Conservation (phyloP, 2,797 vertebrate species). For the Sphaeramia orbicularis region DNA sequence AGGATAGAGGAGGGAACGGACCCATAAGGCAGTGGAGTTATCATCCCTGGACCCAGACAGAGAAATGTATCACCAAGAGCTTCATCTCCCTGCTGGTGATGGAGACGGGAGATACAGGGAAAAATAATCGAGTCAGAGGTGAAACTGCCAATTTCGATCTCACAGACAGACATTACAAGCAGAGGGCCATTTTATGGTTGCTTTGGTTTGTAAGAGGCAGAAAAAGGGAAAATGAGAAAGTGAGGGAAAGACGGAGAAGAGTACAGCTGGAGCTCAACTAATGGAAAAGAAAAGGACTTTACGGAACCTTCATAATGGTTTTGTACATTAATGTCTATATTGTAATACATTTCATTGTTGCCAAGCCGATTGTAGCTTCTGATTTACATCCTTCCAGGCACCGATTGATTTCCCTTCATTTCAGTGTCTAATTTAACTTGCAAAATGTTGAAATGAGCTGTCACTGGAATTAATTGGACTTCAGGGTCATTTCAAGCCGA, state of each 20-base stretch:
- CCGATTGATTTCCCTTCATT: slow-evolving; percentile 19
- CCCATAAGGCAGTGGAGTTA: slow-evolving; percentile 55
- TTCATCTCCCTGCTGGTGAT: slow-evolving; percentile 53
- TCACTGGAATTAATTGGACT: slow-evolving; percentile 28
- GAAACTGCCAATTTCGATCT: slow-evolving; percentile 69
- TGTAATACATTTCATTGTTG: slow-evolving; percentile 16
- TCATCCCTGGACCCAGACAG: slow-evolving; percentile 43
- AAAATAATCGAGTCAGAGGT: slow-evolving; percentile 62
- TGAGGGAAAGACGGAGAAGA: background rate
- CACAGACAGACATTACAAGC: slow-evolving; percentile 64
- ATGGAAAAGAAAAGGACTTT: slow-evolving; percentile 15
- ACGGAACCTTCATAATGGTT: slow-evolving; percentile 19
- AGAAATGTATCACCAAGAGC: slow-evolving; percentile 49
- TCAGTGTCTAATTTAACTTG: slow-evolving; percentile 12
- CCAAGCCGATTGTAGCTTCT: background rate
- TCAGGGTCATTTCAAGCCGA: slow-evolving; percentile 12
- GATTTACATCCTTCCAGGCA: slow-evolving; percentile 25
- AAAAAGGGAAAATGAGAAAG: slow-evolving; percentile 19
- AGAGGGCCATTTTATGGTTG: slow-evolving; percentile 49
- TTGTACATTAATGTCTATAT: slow-evolving; percentile 22
- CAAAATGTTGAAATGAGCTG: slow-evolving; percentile 8
- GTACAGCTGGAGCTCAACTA: slow-evolving; percentile 9
- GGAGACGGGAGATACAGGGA: slow-evolving; percentile 54
- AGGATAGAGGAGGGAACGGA: slow-evolving; percentile 25
- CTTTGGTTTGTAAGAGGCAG: slow-evolving; percentile 38